These are phyloP conservation scores for Lagocephalus sceleratus DNA, from an alignment of 2,797 vertebrate genomes.

Conservation along the genomic window DNA sequence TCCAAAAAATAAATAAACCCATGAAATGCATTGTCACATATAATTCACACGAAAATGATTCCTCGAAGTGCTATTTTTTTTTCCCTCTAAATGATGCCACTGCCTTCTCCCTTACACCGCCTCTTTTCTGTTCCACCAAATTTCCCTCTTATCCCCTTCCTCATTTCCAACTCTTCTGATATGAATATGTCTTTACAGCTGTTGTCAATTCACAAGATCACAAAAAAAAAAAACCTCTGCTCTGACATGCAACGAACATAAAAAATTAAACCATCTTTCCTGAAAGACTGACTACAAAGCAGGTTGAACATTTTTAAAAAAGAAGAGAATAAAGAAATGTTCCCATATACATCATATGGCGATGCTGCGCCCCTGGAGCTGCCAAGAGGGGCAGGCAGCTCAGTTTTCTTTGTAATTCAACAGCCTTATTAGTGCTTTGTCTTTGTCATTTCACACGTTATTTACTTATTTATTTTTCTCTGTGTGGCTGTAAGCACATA, in stretches of 20 bases:
- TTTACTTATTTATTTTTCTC: constrained; percentile 12
- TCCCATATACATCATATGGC: constrained; percentile 30
- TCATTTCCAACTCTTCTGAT: constrained; percentile 31
- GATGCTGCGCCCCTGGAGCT: constrained; percentile 32
- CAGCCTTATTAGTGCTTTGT: constrained; percentile 51
- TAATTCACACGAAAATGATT: no score
- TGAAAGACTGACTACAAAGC: constrained; percentile 39
- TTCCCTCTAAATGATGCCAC: constrained; percentile 2
- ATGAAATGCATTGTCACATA: no score
- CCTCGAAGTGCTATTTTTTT: background rate
- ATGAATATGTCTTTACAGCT: constrained; percentile 17
- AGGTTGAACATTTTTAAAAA: constrained; percentile 29
- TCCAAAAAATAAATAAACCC: no score
- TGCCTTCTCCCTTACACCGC: constrained; percentile 6
- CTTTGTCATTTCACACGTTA: constrained; percentile 43
- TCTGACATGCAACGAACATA: constrained; percentile 21
- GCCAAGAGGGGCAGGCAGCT: constrained; percentile 29
- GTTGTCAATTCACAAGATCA: constrained; percentile 29
- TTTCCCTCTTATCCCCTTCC: constrained; percentile 14
- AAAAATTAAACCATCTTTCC: constrained; percentile 19
- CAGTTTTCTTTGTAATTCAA: constrained; percentile 55
- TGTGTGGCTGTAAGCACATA: constrained; percentile 15
- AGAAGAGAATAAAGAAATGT: constrained; percentile 22
- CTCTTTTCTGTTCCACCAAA: background rate
- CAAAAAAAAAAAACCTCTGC: constrained; percentile 15